Conservation (phyloP, 2,797 vertebrate species). For the Pipistrellus kuhlii region DNA sequence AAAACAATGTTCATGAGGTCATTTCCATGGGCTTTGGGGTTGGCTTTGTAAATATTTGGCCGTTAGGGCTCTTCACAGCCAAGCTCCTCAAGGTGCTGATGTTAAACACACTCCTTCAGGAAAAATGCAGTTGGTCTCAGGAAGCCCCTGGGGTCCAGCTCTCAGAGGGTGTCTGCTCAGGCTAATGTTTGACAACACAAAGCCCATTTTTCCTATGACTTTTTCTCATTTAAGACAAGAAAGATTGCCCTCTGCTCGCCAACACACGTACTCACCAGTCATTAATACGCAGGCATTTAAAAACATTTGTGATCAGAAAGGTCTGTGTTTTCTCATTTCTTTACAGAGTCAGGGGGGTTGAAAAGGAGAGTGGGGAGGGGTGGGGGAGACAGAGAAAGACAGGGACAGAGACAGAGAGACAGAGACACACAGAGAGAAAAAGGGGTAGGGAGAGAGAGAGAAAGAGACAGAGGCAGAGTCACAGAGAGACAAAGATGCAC, state of each 20-base stretch:
- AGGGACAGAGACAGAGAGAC: background rate
- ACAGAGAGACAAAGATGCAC: background rate
- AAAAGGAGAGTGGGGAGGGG: background rate
- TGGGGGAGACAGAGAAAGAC: background rate
- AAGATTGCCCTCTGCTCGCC: slow-evolving; percentile 77
- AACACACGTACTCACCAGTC: slow-evolving; percentile 74
- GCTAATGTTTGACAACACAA: slow-evolving; percentile 84
- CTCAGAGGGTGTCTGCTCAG: slow-evolving; percentile 80
- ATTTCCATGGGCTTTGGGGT: slow-evolving; percentile 78
- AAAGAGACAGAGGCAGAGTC: too few species aligned
- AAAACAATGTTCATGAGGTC: slow-evolving; percentile 80
- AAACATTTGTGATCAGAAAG: slow-evolving; percentile 82
- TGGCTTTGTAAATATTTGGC: slow-evolving; percentile 84
- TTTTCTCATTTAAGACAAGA: slow-evolving; percentile 85
- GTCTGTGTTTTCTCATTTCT: slow-evolving; percentile 82
- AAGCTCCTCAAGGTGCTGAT: slow-evolving; percentile 80
- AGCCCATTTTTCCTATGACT: slow-evolving; percentile 84
- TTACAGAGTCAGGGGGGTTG: slow-evolving; percentile 67
- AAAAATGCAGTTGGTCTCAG: slow-evolving; percentile 81
- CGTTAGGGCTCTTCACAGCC: slow-evolving; percentile 72
- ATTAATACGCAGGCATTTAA: slow-evolving; percentile 82
- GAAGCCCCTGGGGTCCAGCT: slow-evolving; percentile 73
- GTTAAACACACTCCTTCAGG: slow-evolving; percentile 82
- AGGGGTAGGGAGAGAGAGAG: too few species aligned
- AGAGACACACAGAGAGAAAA: background rate